Evolutionary conservation across 92 coral and sea anemone genomes (phyloP).

Genomic region (Isaurus tuberculatus): DNA sequence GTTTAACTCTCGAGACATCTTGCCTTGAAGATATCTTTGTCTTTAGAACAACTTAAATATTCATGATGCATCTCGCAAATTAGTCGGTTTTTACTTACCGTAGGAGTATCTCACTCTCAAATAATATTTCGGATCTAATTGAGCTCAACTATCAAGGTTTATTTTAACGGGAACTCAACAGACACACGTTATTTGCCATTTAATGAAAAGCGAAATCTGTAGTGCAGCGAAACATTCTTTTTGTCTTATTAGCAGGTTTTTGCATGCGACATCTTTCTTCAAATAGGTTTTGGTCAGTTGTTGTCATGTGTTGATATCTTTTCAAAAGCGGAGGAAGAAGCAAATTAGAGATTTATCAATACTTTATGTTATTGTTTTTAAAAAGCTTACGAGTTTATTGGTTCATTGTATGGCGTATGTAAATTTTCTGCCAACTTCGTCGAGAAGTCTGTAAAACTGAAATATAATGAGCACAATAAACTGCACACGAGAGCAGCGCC

Average conservation of each 20-base stretch:
- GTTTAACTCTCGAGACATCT: background rate
- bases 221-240: background rate
- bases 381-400: slow-evolving; percentile 39
- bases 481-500: background rate
- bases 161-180: background rate
- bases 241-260: background rate
- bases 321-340: background rate
- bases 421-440: slow-evolving; percentile 26
- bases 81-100: background rate
- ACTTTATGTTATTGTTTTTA: slow-evolving; percentile 28
- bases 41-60: background rate
- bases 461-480: slow-evolving; percentile 30
- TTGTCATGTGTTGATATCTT: background rate
- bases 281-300: background rate
- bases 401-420: slow-evolving; percentile 41
- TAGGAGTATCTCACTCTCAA: background rate
- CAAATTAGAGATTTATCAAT: slow-evolving; percentile 21
- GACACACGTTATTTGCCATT: background rate
- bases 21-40: background rate
- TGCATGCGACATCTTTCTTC: background rate
- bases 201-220: background rate
- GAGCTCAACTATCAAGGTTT: background rate
- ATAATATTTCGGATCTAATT: background rate
- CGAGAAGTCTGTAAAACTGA: slow-evolving; percentile 1
- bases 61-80: background rate